These are phyloP conservation scores for Kryphioiulus occultus DNA, from an alignment of 2,888 invertebrate genomes.

Conservation along the genomic window DNA sequence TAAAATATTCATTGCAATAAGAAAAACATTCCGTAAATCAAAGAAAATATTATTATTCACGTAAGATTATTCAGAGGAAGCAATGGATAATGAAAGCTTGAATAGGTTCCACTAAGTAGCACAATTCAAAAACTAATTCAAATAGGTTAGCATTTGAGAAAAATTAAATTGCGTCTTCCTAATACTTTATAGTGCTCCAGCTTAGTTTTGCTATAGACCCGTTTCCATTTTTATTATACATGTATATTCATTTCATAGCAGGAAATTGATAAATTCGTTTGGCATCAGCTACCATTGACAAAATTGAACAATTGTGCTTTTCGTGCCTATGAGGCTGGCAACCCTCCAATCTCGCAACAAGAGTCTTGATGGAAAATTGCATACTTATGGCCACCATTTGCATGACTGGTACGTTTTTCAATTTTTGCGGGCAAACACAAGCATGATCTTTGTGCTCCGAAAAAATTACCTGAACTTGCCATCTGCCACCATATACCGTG, in stretches of 20 bases:
- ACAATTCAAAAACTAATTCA: not conserved
- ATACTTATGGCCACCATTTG: not conserved
- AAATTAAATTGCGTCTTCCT: not conserved
- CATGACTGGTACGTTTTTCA: too few species aligned
- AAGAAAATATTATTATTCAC: not conserved
- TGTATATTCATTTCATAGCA: not conserved
- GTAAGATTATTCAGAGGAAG: not conserved
- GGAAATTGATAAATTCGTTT: not conserved
- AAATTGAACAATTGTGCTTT: too few species aligned
- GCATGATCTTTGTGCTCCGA: too few species aligned
- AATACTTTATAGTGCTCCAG: not conserved
- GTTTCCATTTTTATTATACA: not conserved
- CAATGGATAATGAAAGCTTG: not conserved
- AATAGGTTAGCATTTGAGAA: not conserved
- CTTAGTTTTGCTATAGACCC: not conserved
- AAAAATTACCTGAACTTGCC: too few species aligned
- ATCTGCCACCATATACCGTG: too few species aligned
- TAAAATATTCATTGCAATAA: too few species aligned
- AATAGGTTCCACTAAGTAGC: not conserved
- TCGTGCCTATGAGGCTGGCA: too few species aligned
- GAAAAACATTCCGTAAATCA: too few species aligned
- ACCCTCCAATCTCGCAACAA: not conserved
- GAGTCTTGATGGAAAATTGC: not conserved
- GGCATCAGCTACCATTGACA: not conserved
- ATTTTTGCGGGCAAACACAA: too few species aligned